phyloP scores from a whole-genome alignment of 2,113 vertebrate genomes.

The Odocoileus virginianus region DNA sequence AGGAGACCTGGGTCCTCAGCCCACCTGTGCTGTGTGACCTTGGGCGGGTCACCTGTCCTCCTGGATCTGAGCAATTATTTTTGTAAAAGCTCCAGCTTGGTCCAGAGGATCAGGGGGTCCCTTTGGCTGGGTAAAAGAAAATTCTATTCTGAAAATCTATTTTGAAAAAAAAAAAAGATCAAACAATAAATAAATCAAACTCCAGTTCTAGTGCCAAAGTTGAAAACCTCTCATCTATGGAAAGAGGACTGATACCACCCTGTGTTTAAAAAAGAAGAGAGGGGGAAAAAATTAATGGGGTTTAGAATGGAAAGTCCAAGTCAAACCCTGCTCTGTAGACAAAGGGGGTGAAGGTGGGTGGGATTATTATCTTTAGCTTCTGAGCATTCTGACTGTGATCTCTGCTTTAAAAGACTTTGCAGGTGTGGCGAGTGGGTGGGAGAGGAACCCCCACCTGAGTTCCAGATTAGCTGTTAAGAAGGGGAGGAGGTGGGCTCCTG shows the following conservation, averaged over 20 bases:
- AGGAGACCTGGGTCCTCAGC: not conserved
- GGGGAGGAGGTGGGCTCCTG: not conserved
- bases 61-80: not conserved
- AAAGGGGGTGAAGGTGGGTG: rapidly evolving
- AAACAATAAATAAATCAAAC: constrained; percentile 28
- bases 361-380: not conserved
- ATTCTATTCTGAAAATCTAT: constrained; percentile 10
- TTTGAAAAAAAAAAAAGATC: not conserved
- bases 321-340: constrained; percentile 5
- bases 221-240: constrained; percentile 44
- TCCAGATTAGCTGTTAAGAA: not conserved
- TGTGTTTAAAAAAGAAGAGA: constrained; percentile 38
- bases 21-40: not conserved
- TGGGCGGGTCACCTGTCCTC: not conserved
- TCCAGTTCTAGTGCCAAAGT: not conserved
- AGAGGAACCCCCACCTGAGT: rapidly evolving
- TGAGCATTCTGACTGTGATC: not conserved
- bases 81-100: not conserved
- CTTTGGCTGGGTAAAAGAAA: constrained; percentile 5
- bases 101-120: not conserved
- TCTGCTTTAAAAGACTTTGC: constrained; percentile 12
- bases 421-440: rapidly evolving
- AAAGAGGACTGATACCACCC: constrained; percentile 41
- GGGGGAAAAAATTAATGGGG: not conserved
- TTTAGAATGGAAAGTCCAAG: constrained; percentile 43